phyloP scores from a whole-genome alignment of 2,797 vertebrate species.

The Anableps anableps region DNA sequence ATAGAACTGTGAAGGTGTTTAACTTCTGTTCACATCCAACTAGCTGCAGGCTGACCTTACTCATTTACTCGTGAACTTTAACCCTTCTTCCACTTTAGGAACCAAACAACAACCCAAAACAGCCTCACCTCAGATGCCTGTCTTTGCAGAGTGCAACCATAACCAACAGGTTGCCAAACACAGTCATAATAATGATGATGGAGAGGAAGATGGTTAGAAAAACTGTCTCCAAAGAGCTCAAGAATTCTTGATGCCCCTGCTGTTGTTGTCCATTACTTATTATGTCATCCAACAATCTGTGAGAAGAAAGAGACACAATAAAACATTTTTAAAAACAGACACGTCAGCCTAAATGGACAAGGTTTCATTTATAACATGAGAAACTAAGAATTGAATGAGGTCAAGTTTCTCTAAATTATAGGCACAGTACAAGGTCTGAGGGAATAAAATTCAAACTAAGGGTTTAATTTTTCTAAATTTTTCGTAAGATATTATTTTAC shows the following conservation, averaged over 20 bases:
- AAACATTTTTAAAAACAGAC: neutral
- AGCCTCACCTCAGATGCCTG: slow-evolving; percentile 80
- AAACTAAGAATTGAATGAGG: neutral
- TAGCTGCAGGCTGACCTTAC: neutral
- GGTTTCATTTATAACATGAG: neutral
- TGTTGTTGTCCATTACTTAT: slow-evolving; percentile 61
- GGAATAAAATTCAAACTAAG: too few species aligned
- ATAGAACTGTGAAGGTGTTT: neutral
- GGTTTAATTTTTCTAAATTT: neutral
- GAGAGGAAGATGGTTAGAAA: slow-evolving; percentile 79
- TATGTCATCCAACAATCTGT: slow-evolving; percentile 76
- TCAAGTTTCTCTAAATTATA: neutral
- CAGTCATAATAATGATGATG: slow-evolving; percentile 83
- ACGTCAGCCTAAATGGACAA: neutral
- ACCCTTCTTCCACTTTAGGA: neutral
- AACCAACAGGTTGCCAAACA: slow-evolving; percentile 84
- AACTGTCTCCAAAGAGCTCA: slow-evolving; percentile 71
- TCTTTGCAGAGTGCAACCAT: slow-evolving; percentile 88
- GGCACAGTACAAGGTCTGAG: neutral
- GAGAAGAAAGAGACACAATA: slow-evolving; percentile 6
- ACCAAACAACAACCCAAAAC: neutral
- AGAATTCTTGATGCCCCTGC: slow-evolving; percentile 60
- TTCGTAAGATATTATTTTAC: neutral
- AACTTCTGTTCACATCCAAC: neutral
- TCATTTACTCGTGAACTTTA: neutral